Base-by-base conservation (phyloP, 2,888 invertebrate genomes). In the Epicampocera succincta region DNA sequence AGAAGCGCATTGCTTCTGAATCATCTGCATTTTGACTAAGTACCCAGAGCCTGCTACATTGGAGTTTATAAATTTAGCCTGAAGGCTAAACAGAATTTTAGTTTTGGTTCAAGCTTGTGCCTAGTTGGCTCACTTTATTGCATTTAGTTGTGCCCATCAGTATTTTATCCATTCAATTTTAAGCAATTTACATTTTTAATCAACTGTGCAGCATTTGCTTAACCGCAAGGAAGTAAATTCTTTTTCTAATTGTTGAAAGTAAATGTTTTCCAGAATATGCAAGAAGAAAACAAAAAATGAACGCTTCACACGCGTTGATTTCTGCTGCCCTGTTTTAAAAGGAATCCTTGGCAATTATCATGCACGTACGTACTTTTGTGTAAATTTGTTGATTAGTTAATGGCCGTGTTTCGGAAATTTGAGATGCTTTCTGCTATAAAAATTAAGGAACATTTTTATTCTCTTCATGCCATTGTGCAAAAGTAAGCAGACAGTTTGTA, bases 181-280 rank as follows among this genome's bases (percentile, higher is more conserved):
- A 84, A 85, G 86, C 87, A 87, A 87, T 87, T 86, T 88, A 87
- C 85, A 85, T 85, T 84, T 83, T 72, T 75, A 77, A 77, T 71
- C 74, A 68, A 84, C 83, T 80, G n/a, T 71, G 52, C 83, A 73
- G 68, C 38, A 54, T 44, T 13, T 50, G 17, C 46, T 46, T 71
- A 58, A 52, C 68, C 79, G 48, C 68, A 79, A 48, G 15, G 42
- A 60, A 68, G 74, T 68, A 54, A 17, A 68, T 79, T 13, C 52
- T 38, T 50, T 58, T 46, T 42, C 12, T 29, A 42, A 50, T 38
- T 66, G 65, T 74, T 74, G 38, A 33, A 33, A 33, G 33, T 33
- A 33, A 33, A 5, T 33, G 9, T 9, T 33, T 4, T 9, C 13
- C 19, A 33, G 12, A 42, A 54, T 15, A 9, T 66, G 8, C 15